A percentile compares a stretch with the other conserved stretches of the same genome.
These are phyloP conservation scores for Sclerodermus sp. DNA, from an alignment of 2,888 invertebrate genomes.

Conservation along the genomic window DNA sequence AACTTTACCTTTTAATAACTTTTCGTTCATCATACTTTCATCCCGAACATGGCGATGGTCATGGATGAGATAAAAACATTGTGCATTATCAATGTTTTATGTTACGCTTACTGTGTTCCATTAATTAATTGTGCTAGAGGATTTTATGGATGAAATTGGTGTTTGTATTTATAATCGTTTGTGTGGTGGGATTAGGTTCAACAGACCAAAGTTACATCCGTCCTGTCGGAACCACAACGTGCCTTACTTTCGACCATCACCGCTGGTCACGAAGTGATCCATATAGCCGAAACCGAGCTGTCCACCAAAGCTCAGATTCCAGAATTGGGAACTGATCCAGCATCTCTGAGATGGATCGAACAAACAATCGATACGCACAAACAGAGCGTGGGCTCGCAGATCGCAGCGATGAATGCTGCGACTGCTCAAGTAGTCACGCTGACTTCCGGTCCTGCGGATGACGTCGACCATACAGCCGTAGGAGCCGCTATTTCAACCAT, in stretches of 20 bases:
- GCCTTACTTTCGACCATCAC: constrained; percentile 90
- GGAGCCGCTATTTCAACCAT: constrained; percentile 97
- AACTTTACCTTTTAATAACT: too few relatives aligned
- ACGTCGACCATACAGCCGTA: constrained; percentile 93
- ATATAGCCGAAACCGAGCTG: constrained; percentile 81
- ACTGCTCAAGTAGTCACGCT: constrained; percentile 95
- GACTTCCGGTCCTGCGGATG: constrained; percentile 80
- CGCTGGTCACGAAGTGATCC: constrained; percentile 84
- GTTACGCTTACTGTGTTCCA: too few relatives aligned
- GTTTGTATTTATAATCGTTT: too few relatives aligned
- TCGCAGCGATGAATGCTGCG: constrained; percentile 99
- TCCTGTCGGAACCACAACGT: constrained; percentile 88
- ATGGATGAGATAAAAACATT: too few relatives aligned
- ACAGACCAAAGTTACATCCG: constrained; percentile 82
- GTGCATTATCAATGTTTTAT: too few relatives aligned
- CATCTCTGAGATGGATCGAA: constrained; percentile 91
- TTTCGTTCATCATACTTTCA: too few relatives aligned
- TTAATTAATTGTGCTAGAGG: too few relatives aligned
- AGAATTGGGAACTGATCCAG: constrained; percentile 79
- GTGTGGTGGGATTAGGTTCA: too few relatives aligned
- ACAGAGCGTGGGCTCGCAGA: constrained; percentile 94
- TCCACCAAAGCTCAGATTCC: constrained; percentile 67
- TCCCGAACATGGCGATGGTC: too few relatives aligned
- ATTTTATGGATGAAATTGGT: too few relatives aligned
- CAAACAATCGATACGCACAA: constrained; percentile 92